These are phyloP conservation scores for Sciurus carolinensis DNA, from an alignment of 2,797 vertebrate species.

Conservation along the genomic window DNA sequence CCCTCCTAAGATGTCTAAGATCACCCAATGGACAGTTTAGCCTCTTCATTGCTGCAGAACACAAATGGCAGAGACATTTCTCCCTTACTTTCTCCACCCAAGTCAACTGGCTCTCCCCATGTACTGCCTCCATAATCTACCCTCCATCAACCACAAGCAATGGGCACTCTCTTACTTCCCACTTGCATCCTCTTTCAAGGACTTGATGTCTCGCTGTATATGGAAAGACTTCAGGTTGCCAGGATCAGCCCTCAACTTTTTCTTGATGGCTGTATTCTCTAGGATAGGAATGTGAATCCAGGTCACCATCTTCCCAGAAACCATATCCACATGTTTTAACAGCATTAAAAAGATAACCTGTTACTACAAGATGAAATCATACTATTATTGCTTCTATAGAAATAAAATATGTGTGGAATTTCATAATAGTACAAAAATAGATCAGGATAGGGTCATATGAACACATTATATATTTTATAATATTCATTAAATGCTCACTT, in stretches of 20 bases:
- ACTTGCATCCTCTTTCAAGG: background rate
- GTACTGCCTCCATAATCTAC: background rate
- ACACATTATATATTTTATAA: conserved; percentile 31
- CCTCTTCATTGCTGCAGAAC: background rate
- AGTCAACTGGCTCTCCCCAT: background rate
- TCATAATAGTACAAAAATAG: conserved; percentile 52
- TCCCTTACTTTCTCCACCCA: background rate
- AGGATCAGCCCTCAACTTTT: background rate
- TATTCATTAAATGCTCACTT: conserved; percentile 50
- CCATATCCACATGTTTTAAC: background rate
- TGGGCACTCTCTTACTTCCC: background rate
- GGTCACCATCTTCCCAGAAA: background rate
- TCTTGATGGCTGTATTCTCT: background rate
- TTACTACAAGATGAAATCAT: conserved; percentile 18
- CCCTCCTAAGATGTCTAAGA: background rate
- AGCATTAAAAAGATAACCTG: background rate
- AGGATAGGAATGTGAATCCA: background rate
- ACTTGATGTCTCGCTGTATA: background rate
- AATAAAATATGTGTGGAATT: conserved; percentile 36
- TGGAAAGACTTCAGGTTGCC: background rate
- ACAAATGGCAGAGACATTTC: background rate
- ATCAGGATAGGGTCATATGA: background rate
- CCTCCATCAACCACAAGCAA: background rate
- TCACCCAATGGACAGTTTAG: background rate
- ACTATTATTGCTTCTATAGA: conserved; percentile 51